phyloP scores from a whole-genome alignment of 1,140 invertebrate genomes.

The Papilio helenus region DNA sequence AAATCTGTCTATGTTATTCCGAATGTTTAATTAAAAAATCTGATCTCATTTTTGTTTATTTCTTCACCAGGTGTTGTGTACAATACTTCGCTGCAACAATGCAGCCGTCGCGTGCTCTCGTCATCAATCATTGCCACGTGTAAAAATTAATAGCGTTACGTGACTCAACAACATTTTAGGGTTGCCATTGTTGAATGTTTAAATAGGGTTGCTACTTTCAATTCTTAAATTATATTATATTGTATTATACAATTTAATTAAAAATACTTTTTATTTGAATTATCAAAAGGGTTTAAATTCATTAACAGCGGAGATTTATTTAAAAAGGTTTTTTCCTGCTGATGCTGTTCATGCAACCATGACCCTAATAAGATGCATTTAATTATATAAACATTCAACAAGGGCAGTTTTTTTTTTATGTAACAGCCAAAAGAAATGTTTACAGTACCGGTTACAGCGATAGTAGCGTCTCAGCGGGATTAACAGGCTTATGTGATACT shows the following conservation, averaged over 20 bases:
- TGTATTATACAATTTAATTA: background rate
- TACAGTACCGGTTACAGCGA: too few relatives aligned
- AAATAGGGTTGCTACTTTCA: slow-evolving; percentile 16
- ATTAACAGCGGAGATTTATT: background rate
- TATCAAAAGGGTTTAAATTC: background rate
- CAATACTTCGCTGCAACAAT: background rate
- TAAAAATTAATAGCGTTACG: slow-evolving; percentile 26
- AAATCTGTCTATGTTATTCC: background rate
- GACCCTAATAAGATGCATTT: background rate
- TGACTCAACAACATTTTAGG: slow-evolving; percentile 25
- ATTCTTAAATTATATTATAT: background rate
- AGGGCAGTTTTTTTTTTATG: background rate
- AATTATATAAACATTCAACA: background rate
- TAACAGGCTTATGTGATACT: too few relatives aligned
- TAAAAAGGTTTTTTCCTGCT: background rate
- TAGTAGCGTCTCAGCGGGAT: too few relatives aligned
- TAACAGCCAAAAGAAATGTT: background rate
- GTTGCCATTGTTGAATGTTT: slow-evolving; percentile 18
- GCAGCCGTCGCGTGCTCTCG: slow-evolving; percentile 3
- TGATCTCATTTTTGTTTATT: slow-evolving; percentile 1
- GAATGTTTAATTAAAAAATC: slow-evolving; percentile 26
- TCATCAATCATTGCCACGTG: slow-evolving; percentile 36
- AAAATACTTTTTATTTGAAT: background rate
- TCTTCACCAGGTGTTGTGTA: slow-evolving; percentile 4
- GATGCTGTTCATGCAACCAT: background rate